Evolutionary conservation across 2,113 vertebrate genomes (phyloP).

Genomic region (Butorides virescens): DNA sequence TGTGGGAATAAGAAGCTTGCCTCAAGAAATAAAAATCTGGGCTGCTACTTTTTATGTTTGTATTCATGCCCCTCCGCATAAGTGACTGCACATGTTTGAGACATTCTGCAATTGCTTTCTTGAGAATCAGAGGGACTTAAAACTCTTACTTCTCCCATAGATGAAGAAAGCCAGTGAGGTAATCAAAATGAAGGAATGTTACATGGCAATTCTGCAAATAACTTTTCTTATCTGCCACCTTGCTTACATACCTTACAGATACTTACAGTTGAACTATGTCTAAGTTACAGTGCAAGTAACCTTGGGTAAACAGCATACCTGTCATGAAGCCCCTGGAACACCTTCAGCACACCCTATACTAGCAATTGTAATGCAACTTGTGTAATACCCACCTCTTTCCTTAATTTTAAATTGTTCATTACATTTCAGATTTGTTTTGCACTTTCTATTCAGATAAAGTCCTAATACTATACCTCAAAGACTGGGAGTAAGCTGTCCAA

Average conservation of each 20-base stretch:
- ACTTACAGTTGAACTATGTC: background rate
- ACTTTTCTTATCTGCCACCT: background rate
- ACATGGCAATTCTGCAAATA: background rate
- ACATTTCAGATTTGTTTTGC: background rate
- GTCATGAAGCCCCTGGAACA: background rate
- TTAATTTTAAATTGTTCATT: background rate
- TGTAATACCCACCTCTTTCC: background rate
- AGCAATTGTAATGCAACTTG: background rate
- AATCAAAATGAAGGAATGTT: background rate
- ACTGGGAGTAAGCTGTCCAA: background rate
- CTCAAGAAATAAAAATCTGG: background rate
- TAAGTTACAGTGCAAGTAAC: background rate
- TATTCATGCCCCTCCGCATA: accelerated
- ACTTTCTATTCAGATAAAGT: background rate
- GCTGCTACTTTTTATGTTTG: background rate
- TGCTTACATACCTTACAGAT: background rate
- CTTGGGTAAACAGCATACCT: background rate
- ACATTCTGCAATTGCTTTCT: background rate
- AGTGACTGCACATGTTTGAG: background rate
- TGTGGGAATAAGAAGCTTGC: background rate
- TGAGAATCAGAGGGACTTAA: background rate
- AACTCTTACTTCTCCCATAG: background rate
- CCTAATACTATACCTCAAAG: background rate
- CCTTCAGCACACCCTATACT: background rate
- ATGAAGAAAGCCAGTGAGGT: background rate